Percentiles rank a stretch among this genome's conserved stretches.
These are phyloP conservation scores for Drosophila teissieri DNA, from an alignment of 1,140 invertebrate genomes.

Conservation along the genomic window DNA sequence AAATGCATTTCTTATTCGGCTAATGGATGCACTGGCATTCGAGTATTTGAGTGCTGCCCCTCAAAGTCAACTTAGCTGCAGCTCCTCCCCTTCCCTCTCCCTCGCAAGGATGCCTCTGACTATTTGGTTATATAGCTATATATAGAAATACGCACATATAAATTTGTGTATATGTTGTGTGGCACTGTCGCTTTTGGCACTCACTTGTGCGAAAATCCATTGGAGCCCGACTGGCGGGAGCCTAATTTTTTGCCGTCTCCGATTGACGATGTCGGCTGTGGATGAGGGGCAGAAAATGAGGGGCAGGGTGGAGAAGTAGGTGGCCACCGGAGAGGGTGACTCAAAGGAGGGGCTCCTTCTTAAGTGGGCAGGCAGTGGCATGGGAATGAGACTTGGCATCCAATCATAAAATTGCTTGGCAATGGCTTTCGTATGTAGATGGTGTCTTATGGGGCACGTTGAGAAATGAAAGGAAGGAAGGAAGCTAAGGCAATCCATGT, in stretches of 20 bases:
- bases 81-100: background rate
- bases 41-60: constrained; percentile 57
- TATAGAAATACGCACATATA: constrained; percentile 26
- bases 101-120: constrained; percentile 38
- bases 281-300: constrained; percentile 11
- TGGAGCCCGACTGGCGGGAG: constrained; percentile 80
- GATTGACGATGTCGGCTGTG: constrained; percentile 36
- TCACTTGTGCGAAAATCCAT: constrained; percentile 80
- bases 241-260: constrained; percentile 76
- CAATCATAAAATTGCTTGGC: constrained; percentile 76
- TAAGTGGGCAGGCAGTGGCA: constrained; percentile 36
- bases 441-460: constrained; percentile 1
- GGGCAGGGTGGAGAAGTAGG: background rate
- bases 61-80: constrained; percentile 50
- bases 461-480: constrained; percentile 24
- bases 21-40: constrained; percentile 70
- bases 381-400: constrained; percentile 62
- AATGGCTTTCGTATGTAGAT: constrained; percentile 67
- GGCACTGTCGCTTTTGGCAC: constrained; percentile 75
- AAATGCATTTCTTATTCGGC: constrained; percentile 52
- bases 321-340: constrained; percentile 18
- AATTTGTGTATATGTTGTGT: constrained; percentile 28
- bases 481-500: constrained; percentile 34
- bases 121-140: constrained; percentile 48
- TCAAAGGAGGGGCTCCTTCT: constrained; percentile 30